Percentiles rank a stretch among this genome's conserved stretches.
Evolutionary conservation across 2,113 vertebrate species (phyloP).

Genomic region (Ranitomeya imitator): DNA sequence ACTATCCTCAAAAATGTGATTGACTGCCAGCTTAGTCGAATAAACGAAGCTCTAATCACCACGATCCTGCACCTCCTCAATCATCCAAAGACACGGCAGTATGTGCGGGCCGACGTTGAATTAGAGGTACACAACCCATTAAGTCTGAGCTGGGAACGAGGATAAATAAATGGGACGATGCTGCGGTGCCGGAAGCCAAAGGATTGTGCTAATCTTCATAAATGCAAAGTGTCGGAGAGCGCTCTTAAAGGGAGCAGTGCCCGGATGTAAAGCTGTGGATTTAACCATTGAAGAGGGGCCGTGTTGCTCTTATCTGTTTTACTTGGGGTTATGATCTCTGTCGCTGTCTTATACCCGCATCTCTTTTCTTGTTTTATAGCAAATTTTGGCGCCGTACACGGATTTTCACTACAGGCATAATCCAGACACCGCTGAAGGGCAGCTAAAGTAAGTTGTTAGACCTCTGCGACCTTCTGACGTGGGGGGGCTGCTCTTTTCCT

Average conservation of each 20-base stretch:
- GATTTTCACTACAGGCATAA: constrained; percentile 99
- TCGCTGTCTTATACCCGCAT: too few species aligned
- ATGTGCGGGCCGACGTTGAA: constrained; percentile 92
- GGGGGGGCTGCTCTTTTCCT: neutral
- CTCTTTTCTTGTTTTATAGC: constrained; percentile 70
- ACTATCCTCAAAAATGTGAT: constrained; percentile 97
- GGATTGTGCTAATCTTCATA: too few species aligned
- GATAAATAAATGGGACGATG: neutral
- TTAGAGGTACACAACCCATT: constrained; percentile 82
- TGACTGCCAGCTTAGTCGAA: constrained; percentile 95
- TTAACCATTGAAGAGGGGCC: too few species aligned
- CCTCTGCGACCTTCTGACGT: too few species aligned
- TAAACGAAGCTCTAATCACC: constrained; percentile 97
- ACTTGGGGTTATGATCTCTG: too few species aligned
- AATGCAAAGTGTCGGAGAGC: too few species aligned
- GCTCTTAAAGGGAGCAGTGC: too few species aligned
- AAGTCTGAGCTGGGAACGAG: neutral
- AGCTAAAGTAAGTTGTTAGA: constrained; percentile 88
- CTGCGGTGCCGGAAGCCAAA: too few species aligned
- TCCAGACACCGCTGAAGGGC: constrained; percentile 93
- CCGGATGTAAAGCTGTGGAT: too few species aligned
- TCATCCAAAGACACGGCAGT: constrained; percentile 95
- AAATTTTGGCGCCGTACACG: constrained; percentile 98
- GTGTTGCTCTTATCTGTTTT: too few species aligned
- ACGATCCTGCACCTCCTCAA: constrained; percentile 97